These are phyloP conservation scores for Heterodera schachtii DNA, from an alignment of 1,140 invertebrate species.

Conservation along the genomic window DNA sequence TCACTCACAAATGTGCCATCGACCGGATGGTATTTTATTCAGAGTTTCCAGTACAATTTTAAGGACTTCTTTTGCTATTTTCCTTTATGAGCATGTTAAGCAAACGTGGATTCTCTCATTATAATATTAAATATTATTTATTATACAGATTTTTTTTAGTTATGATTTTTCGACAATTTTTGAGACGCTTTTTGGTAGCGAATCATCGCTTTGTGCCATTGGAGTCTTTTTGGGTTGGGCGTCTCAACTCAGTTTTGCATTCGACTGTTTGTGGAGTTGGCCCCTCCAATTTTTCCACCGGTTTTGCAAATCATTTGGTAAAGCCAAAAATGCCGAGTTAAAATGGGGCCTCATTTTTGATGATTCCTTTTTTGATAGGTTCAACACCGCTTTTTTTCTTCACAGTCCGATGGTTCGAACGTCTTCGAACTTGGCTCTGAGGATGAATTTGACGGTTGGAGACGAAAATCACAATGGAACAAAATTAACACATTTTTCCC, in stretches of 20 bases:
- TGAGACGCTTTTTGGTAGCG: background rate
- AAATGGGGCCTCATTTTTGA: background rate
- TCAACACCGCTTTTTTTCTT: background rate
- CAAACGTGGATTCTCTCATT: too few relatives aligned
- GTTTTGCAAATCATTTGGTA: background rate
- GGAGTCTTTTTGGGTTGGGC: background rate
- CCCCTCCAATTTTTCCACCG: too few relatives aligned
- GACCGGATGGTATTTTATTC: too few relatives aligned
- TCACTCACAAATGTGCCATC: too few relatives aligned
- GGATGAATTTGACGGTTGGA: conserved; percentile 36
- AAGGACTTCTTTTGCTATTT: too few relatives aligned
- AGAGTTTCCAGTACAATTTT: too few relatives aligned
- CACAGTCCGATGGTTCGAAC: background rate
- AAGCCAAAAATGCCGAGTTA: background rate
- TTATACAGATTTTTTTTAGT: background rate
- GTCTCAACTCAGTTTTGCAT: background rate
- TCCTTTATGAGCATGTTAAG: too few relatives aligned
- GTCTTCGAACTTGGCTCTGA: conserved; percentile 29
- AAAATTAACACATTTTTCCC: background rate
- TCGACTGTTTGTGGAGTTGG: too few relatives aligned
- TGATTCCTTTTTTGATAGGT: background rate
- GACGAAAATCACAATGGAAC: conserved; percentile 2
- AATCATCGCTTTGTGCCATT: background rate
- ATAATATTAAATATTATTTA: too few relatives aligned
- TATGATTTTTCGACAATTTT: background rate